phyloP scores from a whole-genome alignment of 1,140 invertebrate genomes.

The Zaprionus nigranus region DNA sequence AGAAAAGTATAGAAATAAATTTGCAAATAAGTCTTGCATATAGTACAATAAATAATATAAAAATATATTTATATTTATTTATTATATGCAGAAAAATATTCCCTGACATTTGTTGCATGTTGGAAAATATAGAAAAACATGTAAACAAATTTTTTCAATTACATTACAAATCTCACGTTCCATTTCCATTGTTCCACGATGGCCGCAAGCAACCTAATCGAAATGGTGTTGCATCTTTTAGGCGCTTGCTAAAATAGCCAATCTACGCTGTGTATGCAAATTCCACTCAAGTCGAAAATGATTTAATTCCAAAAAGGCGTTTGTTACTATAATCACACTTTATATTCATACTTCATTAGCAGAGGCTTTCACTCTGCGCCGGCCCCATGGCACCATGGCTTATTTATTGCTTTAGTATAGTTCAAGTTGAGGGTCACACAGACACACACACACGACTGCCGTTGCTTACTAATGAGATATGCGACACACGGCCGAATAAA shows the following conservation, averaged over 20 bases:
- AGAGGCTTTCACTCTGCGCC: constrained; percentile 31
- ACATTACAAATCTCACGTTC: not conserved
- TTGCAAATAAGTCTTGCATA: too few relatives aligned
- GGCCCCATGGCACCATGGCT: constrained; percentile 13
- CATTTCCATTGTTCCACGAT: not conserved
- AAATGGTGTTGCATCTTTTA: constrained; percentile 44
- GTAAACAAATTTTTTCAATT: not conserved
- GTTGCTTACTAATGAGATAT: constrained; percentile 68
- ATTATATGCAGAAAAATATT: not conserved
- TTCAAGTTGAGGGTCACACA: constrained; percentile 75
- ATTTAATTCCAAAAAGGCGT: constrained; percentile 18
- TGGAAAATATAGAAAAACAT: not conserved
- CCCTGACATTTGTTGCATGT: too few relatives aligned
- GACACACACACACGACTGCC: constrained; percentile 1
- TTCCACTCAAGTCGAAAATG: constrained; percentile 7
- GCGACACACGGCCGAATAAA: constrained; percentile 33
- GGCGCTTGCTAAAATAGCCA: constrained; percentile 27
- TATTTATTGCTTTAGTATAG: constrained; percentile 48
- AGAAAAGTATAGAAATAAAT: too few relatives aligned
- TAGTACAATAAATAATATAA: too few relatives aligned
- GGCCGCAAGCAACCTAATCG: not conserved
- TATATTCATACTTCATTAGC: constrained; percentile 14
- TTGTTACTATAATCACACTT: constrained; percentile 9
- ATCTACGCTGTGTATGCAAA: constrained; percentile 2
- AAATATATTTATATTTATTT: not conserved